Percentiles rank a stretch among this genome's conserved stretches.
phyloP scores from a whole-genome alignment of 2,888 invertebrate genomes.

The Sericinus montela region DNA sequence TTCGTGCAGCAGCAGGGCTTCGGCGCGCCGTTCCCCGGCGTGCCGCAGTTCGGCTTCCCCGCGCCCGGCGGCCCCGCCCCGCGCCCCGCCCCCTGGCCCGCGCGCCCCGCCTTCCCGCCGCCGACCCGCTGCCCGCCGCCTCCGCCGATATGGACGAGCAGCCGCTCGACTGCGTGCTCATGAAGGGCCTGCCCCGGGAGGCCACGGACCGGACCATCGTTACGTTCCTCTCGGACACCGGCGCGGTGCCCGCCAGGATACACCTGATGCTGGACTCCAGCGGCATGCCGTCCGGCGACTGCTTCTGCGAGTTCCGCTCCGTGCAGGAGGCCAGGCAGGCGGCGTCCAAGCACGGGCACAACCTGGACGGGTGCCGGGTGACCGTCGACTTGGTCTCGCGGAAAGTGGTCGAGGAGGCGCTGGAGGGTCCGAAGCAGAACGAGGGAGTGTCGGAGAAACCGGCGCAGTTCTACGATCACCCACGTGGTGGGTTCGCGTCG shows the following conservation, averaged over 20 bases:
- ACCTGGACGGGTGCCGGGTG: conserved; percentile 81
- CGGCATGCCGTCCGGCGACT: conserved; percentile 88
- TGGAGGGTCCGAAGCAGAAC: conserved; percentile 69
- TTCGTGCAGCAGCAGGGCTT: conserved; percentile 22
- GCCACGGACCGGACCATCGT: conserved; percentile 88
- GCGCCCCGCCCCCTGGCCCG: conserved; percentile 52
- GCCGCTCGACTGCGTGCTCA: conserved; percentile 81
- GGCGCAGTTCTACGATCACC: conserved; percentile 27
- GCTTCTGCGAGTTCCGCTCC: conserved; percentile 91
- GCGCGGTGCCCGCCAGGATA: conserved; percentile 86
- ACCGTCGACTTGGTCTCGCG: conserved; percentile 82
- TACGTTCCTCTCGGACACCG: conserved; percentile 88
- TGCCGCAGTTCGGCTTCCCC: conserved; percentile 39
- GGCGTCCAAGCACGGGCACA: conserved; percentile 81
- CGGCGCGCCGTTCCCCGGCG: conserved; percentile 18
- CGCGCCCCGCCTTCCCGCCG: conserved; percentile 42
- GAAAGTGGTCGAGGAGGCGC: conserved; percentile 82
- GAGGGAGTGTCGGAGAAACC: conserved; percentile 37
- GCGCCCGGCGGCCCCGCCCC: conserved; percentile 44
- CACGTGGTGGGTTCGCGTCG: conserved; percentile 30
- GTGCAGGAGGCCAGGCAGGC: conserved; percentile 85
- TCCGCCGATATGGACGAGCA: conserved; percentile 80
- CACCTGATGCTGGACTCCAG: conserved; percentile 86
- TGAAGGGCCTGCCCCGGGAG: conserved; percentile 87
- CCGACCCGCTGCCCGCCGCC: conserved; percentile 23